These are phyloP conservation scores for Meteorus cinctellus DNA, from an alignment of 2,888 invertebrate species.

Conservation along the genomic window DNA sequence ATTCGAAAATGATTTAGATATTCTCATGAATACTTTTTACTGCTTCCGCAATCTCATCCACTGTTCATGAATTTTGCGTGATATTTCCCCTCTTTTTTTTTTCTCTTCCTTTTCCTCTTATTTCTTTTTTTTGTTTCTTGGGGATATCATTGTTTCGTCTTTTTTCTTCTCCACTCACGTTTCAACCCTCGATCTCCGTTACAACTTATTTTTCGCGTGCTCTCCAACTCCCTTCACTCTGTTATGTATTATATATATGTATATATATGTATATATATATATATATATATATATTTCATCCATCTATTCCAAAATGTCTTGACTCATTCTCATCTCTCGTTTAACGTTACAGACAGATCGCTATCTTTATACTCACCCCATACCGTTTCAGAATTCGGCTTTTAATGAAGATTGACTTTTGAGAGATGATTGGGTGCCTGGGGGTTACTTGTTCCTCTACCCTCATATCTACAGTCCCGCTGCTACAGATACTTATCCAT, in stretches of 20 bases:
- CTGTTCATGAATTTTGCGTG: background rate
- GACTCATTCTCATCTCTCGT: conserved; percentile 12
- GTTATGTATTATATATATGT: background rate
- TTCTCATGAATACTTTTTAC: too few relatives aligned
- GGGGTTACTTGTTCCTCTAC: conserved; percentile 27
- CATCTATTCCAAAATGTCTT: background rate
- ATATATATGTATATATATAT: background rate
- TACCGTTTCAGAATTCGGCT: conserved; percentile 19
- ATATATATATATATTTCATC: background rate
- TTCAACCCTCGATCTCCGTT: too few relatives aligned
- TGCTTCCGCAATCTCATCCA: too few relatives aligned
- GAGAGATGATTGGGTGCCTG: conserved; percentile 42
- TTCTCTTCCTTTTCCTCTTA: too few relatives aligned
- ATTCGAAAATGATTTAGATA: too few relatives aligned
- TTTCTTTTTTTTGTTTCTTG: too few relatives aligned
- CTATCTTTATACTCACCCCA: conserved; percentile 22
- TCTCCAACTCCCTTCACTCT: too few relatives aligned
- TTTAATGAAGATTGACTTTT: conserved; percentile 47
- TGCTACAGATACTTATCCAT: background rate
- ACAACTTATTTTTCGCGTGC: too few relatives aligned
- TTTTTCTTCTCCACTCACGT: background rate
- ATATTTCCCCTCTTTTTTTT: background rate
- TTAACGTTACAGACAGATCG: conserved; percentile 21
- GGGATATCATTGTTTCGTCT: background rate
- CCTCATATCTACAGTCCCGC: conserved; percentile 2